These are phyloP conservation scores for Avahi laniger DNA, from an alignment of 2,797 vertebrate species.

Conservation along the genomic window DNA sequence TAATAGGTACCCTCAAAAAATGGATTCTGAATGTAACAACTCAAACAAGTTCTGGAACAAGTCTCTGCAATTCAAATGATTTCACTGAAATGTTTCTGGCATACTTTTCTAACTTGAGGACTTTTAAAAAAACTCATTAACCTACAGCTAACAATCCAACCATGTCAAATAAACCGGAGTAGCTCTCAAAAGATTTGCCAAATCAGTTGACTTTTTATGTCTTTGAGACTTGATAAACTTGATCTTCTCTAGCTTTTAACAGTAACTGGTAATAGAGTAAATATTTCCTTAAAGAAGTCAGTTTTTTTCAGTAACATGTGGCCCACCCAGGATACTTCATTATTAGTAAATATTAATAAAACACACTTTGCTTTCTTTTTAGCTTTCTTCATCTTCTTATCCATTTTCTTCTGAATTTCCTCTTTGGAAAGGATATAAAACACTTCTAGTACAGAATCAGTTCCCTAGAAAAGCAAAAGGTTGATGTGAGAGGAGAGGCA, in stretches of 20 bases:
- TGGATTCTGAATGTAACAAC: not conserved
- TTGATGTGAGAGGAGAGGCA: not conserved
- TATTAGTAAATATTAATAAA: not conserved
- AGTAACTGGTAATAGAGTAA: not conserved
- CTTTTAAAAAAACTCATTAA: not conserved
- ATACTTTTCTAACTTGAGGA: not conserved
- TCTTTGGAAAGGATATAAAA: slow-evolving; percentile 91
- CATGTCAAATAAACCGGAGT: not conserved
- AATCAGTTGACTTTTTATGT: not conserved
- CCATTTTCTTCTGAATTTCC: slow-evolving; percentile 91
- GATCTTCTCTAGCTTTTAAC: not conserved
- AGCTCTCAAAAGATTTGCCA: not conserved
- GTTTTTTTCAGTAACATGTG: not conserved
- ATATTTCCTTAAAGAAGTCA: not conserved
- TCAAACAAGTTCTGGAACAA: not conserved
- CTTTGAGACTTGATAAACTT: not conserved
- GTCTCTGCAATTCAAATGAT: not conserved
- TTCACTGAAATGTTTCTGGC: not conserved
- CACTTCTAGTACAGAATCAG: slow-evolving; percentile 91
- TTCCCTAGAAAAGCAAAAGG: slow-evolving; percentile 86
- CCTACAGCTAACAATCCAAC: not conserved
- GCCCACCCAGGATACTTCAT: not conserved
- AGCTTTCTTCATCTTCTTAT: slow-evolving; percentile 93
- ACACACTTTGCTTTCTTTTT: slow-evolving; percentile 93
- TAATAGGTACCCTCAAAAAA: not conserved